Conservation (phyloP, 92 coral and sea anemone species). For the Pocillopora meandrina region DNA sequence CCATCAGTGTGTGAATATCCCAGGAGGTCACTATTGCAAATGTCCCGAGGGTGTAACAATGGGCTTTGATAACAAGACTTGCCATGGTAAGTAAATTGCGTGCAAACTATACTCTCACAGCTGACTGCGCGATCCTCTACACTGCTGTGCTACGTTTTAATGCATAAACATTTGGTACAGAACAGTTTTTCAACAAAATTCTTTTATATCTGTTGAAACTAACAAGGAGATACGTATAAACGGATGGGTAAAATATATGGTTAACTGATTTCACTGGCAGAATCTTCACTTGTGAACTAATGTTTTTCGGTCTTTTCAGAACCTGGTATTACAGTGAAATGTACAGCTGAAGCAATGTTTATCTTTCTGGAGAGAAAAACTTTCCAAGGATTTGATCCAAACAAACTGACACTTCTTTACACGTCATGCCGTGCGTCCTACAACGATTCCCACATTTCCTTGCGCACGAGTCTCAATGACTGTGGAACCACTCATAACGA, state of each 20-base stretch:
- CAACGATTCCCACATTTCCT: slow-evolving; percentile 35
- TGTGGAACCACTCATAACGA: slow-evolving; percentile 39
- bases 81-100: slow-evolving; percentile 10
- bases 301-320: not conserved
- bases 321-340: slow-evolving; percentile 31
- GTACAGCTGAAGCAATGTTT: slow-evolving; percentile 11
- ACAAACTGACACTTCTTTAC: slow-evolving; percentile 5
- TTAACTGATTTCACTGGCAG: too few species aligned
- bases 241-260: too few species aligned
- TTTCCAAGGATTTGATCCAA: slow-evolving; percentile 21
- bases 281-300: too few species aligned
- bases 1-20: slow-evolving; percentile 18
- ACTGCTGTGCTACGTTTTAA: too few species aligned
- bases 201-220: too few species aligned
- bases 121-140: too few species aligned
- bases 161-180: too few species aligned
- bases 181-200: too few species aligned
- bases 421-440: slow-evolving; percentile 23
- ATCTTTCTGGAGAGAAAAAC: slow-evolving; percentile 31
- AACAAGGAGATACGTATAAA: too few species aligned
- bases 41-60: slow-evolving; percentile 19
- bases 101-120: not conserved
- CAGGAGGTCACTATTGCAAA: slow-evolving; percentile 30
- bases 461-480: slow-evolving; percentile 23
- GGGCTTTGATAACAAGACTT: slow-evolving; percentile 11